Evolutionary conservation across 2,888 invertebrate species (phyloP), one percentile per base, ranked within the genome.

Genomic region (Monoplex corrugatus): DNA sequence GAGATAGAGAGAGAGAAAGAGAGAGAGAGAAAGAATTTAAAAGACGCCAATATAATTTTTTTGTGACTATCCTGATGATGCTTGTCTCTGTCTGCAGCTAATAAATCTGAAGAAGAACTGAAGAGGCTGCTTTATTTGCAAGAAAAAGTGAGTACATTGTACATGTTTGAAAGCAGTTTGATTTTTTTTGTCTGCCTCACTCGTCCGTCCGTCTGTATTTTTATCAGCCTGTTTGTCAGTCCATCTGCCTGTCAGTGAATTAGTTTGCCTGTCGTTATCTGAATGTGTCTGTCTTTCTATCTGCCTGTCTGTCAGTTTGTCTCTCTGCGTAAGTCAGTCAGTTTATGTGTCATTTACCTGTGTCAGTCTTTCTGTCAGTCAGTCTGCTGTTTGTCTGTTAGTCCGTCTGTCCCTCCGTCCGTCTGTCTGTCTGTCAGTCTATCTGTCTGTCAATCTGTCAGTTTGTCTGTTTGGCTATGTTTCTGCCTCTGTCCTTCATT

Each of bases 121-220:
- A n/a, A 92, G 72, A 90, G 93, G 80, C 89, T 91, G n/a, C 92
- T 93, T 83, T 94, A 92, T 85, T 89, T 94, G 40, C 91, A 93
- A 86, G 93, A 94, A 75, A 94, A 93, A 92, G 94, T 94, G 87
- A 90, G 83, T n/a, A 3, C 6, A 78, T 23, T 16, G 72, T n/a
- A 32, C 8, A 23, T n/a, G 6, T n/a, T 23, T 75, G 32, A n/a
- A n/a, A n/a, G n/a, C n/a, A n/a, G n/a, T 72, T 6, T 50, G 32
- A 0, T 63, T 72, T 13, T 2, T 19, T 16, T 16, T 38, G 16
- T 38, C 38, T 35, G 38, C 38, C 10, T 75, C 2, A 19, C 35
- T 72, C 2, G 28, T 57, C 28, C 28, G 10, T 57, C 28, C 28
- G 2, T 57, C 28, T 50, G n/a, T n/a, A n/a, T n/a, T n/a, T n/a